Evolutionary conservation across 2,113 vertebrate genomes (phyloP).

Genomic region (Rhadina sibilatrix): DNA sequence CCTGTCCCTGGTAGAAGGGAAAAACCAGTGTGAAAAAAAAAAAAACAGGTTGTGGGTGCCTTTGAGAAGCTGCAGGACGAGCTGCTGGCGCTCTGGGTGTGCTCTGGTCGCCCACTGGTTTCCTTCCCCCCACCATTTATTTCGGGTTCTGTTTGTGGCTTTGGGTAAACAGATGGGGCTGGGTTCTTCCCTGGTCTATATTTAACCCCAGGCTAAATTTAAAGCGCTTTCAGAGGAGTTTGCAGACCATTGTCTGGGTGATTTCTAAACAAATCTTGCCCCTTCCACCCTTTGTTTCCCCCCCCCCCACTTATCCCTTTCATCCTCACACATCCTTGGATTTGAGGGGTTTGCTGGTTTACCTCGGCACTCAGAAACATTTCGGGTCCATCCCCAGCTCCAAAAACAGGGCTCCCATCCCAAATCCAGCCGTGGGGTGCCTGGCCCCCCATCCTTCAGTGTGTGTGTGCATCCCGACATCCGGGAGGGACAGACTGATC

Average conservation of each 20-base stretch:
- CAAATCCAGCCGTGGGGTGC: fast-evolving
- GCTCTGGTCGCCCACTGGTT: background rate
- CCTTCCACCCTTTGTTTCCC: background rate
- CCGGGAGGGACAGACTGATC: background rate
- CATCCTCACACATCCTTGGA: background rate
- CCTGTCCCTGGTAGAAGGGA: fast-evolving
- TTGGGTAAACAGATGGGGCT: slow-evolving; percentile 13
- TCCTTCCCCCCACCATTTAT: background rate
- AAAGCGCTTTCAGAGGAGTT: background rate
- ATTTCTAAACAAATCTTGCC: slow-evolving; percentile 5
- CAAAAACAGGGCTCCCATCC: background rate
- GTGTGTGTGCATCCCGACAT: background rate
- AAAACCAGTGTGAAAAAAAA: background rate
- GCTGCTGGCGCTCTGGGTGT: fast-evolving
- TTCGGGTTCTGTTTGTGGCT: background rate
- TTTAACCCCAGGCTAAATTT: slow-evolving; percentile 36
- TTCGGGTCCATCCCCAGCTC: background rate
- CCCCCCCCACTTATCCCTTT: background rate
- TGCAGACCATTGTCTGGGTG: background rate
- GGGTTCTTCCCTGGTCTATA: background rate
- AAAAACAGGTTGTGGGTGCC: background rate
- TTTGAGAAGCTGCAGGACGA: background rate
- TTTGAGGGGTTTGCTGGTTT: background rate
- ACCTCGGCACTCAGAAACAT: background rate
- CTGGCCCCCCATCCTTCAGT: background rate